These are phyloP conservation scores for Tetranychus cinnabarinus DNA, from an alignment of 1,140 invertebrate genomes.

Conservation along the genomic window DNA sequence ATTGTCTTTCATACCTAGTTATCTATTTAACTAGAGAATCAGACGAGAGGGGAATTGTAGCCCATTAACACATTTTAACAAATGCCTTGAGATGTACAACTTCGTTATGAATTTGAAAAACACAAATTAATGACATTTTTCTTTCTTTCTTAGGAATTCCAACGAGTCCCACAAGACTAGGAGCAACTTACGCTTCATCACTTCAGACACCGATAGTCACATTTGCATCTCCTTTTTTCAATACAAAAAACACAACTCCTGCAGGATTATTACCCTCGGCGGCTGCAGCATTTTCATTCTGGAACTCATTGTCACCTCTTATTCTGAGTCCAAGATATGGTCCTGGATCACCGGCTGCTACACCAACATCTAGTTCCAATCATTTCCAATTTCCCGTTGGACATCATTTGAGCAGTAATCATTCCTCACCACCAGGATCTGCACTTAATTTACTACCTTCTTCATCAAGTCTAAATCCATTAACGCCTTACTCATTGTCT, in stretches of 20 bases:
- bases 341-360: not conserved
- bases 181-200: slow-evolving; percentile 9
- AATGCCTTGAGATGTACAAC: not conserved
- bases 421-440: not conserved
- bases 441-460: slow-evolving; percentile 7
- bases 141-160: slow-evolving; percentile 1
- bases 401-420: not conserved
- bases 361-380: slow-evolving; percentile 2
- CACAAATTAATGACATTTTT: not conserved
- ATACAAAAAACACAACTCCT: slow-evolving; percentile 11
- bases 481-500: not conserved
- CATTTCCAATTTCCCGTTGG: slow-evolving; percentile 15
- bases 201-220: slow-evolving; percentile 16
- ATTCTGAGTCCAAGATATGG: slow-evolving; percentile 5
- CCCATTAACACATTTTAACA: too few species aligned
- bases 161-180: slow-evolving; percentile 5
- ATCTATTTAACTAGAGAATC: not conserved
- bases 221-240: slow-evolving; percentile 15
- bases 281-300: slow-evolving; percentile 12
- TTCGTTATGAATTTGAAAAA: not conserved
- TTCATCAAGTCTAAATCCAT: slow-evolving; percentile 6
- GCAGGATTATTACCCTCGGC: slow-evolving; percentile 5
- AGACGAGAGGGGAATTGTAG: not conserved
- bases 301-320: slow-evolving; percentile 11
- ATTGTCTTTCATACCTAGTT: not conserved